Evolutionary conservation across 2,888 invertebrate species (phyloP).

Genomic region (Apantesis nais): DNA sequence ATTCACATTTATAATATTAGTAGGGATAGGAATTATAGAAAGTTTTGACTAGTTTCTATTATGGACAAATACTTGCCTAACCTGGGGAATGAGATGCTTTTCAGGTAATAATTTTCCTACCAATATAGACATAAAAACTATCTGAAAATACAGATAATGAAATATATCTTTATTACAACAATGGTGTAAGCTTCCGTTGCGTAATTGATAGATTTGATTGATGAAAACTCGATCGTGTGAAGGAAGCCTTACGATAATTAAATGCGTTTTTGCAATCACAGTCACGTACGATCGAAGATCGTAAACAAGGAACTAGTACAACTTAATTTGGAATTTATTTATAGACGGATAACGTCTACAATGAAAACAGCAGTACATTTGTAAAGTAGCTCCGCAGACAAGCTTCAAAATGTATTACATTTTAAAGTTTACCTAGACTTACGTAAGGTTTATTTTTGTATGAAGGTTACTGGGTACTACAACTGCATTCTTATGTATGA

Average conservation of each 20-base stretch:
- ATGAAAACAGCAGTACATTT: background rate
- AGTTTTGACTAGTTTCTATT: too few species aligned
- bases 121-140: too few species aligned
- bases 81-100: too few species aligned
- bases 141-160: too few species aligned
- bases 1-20: too few species aligned
- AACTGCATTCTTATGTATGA: constrained; percentile 10
- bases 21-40: too few species aligned
- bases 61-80: too few species aligned
- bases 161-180: too few species aligned
- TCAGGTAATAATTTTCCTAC: too few species aligned
- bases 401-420: background rate
- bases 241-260: constrained; percentile 1
- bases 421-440: background rate
- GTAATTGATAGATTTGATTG: background rate
- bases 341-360: background rate
- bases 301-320: constrained; percentile 11
- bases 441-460: constrained; percentile 5
- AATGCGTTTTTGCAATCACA: constrained; percentile 18
- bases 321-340: constrained; percentile 9
- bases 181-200: too few species aligned
- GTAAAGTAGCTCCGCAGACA: background rate
- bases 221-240: constrained; percentile 9
- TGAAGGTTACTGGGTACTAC: background rate
- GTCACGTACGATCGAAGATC: constrained; percentile 7